Base-by-base conservation (phyloP, 2,113 vertebrate genomes). In the Antechinus flavipes region DNA sequence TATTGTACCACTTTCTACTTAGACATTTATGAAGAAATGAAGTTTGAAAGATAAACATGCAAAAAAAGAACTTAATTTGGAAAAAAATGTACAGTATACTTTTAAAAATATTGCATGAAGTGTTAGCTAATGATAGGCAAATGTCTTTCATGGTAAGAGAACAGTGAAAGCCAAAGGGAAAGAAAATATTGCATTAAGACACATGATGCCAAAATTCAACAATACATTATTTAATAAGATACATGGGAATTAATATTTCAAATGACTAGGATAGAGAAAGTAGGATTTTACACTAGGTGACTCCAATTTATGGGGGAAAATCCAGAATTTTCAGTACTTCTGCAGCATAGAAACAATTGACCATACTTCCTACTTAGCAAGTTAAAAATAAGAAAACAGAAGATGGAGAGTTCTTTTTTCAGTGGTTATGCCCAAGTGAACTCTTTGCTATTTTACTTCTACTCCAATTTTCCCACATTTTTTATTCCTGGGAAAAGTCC, bases 41-140 rank as follows among this genome's bases (percentile, higher is more conserved):
- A 95, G 49, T 93, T 93, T 55, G 27, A 49, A 91, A 94, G 93
- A 91, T 84, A 94, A 95, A 94, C 90, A 94, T 76, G 91, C 90
- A 96, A 89, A 76, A 95, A 68, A 68, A 68, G 12, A 54, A 94
- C 89, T 52, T 8, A 94, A 46, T 19, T 42, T 56, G 25, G 92
- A 61, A 91, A 95, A 47, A 90, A 56, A 68, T 94, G 7, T 42
- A 42, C 42, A 84, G n/a, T 5, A 42, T 42, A 42, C 6, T 42
- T 84, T 76, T 76, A 5, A 42, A 6, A n/a, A n/a, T 76, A n/a
- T 4, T 42, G 42, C n/a, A 42, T 76, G 14, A 76, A 84, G 19
- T 84, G 19, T 14, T 84, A 42, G 16, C 12, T 84, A 22, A 84
- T 42, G 68, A 22, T 84, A 22, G 19, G n/a, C 6, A 42, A 23